A percentile compares a stretch with the other conserved stretches of the same genome.
Conservation (phyloP, 2,888 invertebrate species). For the Lasioglossum villosulum region DNA sequence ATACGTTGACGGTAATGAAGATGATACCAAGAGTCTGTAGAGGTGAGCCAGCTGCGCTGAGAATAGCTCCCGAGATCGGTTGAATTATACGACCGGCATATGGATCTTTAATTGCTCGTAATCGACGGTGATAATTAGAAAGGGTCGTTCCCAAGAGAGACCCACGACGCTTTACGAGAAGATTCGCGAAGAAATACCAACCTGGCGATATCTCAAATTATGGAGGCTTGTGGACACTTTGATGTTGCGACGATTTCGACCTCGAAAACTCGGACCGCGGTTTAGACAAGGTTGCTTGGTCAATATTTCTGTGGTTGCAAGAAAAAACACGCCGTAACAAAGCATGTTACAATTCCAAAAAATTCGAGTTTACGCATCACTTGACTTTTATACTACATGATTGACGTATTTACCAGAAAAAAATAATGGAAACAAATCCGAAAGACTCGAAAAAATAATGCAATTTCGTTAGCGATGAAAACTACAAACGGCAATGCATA, state of each 20-base stretch:
- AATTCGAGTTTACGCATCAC: too few relatives aligned
- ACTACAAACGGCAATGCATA: too few relatives aligned
- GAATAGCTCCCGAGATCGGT: slow-evolving; percentile 17
- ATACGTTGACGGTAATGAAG: slow-evolving; percentile 16
- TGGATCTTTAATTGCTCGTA: slow-evolving; percentile 40
- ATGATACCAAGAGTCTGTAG: background rate
- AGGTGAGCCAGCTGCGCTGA: slow-evolving; percentile 32
- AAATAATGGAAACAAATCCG: too few relatives aligned
- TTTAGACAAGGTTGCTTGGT: background rate
- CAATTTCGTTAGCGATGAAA: too few relatives aligned
- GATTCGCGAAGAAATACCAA: slow-evolving; percentile 11
- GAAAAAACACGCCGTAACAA: too few relatives aligned
- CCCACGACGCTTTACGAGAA: slow-evolving; percentile 8
- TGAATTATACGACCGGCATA: background rate
- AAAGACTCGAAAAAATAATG: too few relatives aligned
- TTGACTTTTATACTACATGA: too few relatives aligned
- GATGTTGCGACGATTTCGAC: slow-evolving; percentile 5
- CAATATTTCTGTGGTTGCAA: too few relatives aligned
- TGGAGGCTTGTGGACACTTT: background rate
- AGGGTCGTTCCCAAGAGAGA: background rate
- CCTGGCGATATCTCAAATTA: slow-evolving; percentile 46
- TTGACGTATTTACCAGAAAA: too few relatives aligned
- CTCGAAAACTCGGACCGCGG: background rate
- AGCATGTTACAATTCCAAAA: too few relatives aligned
- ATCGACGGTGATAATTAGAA: slow-evolving; percentile 41